These are phyloP conservation scores for Helicoverpa assulta DNA, from an alignment of 2,888 invertebrate species.

Conservation along the genomic window DNA sequence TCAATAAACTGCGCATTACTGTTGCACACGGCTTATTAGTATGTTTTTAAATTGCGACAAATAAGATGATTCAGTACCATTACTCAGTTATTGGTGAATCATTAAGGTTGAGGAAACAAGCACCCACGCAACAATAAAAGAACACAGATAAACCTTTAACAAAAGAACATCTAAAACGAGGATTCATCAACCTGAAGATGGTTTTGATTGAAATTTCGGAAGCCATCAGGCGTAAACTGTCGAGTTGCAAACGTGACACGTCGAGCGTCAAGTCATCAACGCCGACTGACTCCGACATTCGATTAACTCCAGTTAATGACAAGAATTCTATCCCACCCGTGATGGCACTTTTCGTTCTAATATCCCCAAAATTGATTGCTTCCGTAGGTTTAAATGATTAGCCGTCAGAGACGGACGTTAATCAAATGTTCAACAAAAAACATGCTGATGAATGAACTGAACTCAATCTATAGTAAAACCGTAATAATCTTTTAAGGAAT, in stretches of 20 bases:
- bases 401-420: conserved; percentile 26
- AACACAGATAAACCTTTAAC: neutral
- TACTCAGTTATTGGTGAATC: conserved; percentile 54
- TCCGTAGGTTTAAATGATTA: conserved; percentile 33
- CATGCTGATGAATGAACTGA: conserved; percentile 42
- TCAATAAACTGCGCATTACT: conserved; percentile 6
- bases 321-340: conserved; percentile 28
- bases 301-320: conserved; percentile 49
- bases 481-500: conserved; percentile 35
- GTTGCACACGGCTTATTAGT: conserved; percentile 6
- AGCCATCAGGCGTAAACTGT: conserved; percentile 8
- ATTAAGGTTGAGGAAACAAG: conserved; percentile 43
- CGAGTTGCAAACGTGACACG: conserved; percentile 4
- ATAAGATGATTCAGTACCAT: conserved; percentile 53
- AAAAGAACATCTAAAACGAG: neutral
- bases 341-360: conserved; percentile 39
- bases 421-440: conserved; percentile 40
- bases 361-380: conserved; percentile 36
- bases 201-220: conserved; percentile 27
- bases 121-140: conserved; percentile 34
- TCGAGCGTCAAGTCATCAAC: conserved; percentile 42
- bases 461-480: conserved; percentile 46
- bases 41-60: conserved; percentile 23
- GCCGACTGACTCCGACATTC: conserved; percentile 46
- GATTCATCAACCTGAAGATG: neutral